Evolutionary conservation across 2,113 vertebrate species (phyloP), one percentile per base, ranked within the genome.

Genomic region (Embiotoca jacksoni): DNA sequence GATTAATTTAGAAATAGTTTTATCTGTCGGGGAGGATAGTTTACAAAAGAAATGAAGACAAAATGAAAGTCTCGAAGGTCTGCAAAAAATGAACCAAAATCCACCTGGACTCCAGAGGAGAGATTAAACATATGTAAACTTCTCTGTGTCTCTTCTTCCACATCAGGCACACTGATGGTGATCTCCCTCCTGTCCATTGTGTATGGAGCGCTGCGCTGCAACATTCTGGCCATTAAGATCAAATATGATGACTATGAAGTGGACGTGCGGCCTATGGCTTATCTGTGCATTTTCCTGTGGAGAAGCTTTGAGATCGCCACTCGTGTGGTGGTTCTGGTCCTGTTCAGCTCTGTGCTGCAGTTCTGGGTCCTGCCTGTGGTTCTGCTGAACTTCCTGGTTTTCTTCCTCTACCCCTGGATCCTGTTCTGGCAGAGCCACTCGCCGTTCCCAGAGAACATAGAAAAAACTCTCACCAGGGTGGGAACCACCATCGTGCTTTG

Each of bases 201-300:
- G 16, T 99, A 99, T 0, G 98, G 98, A 6, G 98, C 98, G 6
- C 90, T 99, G 64, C 96, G 97, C 80, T 99, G 98, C 95, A 99
- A 99, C 93, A 98, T 99, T 89, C 93, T 99, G 86, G 97, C 98
- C 63, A 98, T 99, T 78, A 98, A 97, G 94, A 97, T 99, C 61
- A 98, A 98, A 85, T 99, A 99, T 0, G 97, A 99, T 1, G 96
- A 98, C 62, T 99, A 99, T 0, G 96, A 97, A 4, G 76, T 99
- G 83, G 95, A 92, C 0, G 93, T 99, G 77, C 95, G 95, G 52
- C 97, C 97, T 0, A 80, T 91, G 0, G 97, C 98, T 57, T 99
- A 99, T 78, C 75, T 99, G 61, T 97, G 96, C 87, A 96, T 99
- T 75, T 97, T 99, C 93, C 84, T 99, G 85, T 99, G 98, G 98